phyloP scores from a whole-genome alignment of 1,140 invertebrate genomes.

The Oryzaephilus surinamensis region DNA sequence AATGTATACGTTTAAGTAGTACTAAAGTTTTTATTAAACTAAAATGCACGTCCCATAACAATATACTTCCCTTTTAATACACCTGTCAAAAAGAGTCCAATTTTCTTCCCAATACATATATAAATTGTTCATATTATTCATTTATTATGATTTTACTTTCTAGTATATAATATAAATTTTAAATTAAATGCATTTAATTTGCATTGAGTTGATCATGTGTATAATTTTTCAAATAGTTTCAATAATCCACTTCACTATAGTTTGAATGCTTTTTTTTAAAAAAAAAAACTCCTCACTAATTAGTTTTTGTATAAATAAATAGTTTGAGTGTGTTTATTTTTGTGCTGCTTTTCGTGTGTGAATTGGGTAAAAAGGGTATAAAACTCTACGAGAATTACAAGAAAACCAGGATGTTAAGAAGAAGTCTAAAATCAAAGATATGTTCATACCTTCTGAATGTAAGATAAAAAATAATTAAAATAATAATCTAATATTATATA shows the following conservation, averaged over 20 bases:
- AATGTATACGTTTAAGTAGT: no score
- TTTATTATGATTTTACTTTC: background rate
- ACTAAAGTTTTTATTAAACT: no score
- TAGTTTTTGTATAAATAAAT: conserved; percentile 16
- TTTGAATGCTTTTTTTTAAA: conserved; percentile 1
- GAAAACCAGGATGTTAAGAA: conserved; percentile 44
- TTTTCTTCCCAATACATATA: no score
- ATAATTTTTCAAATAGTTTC: background rate
- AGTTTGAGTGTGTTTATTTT: conserved; percentile 36
- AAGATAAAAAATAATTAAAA: no score
- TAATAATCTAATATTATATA: no score
- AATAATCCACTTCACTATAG: background rate
- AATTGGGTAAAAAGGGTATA: conserved; percentile 52
- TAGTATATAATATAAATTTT: background rate
- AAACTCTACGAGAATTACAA: conserved; percentile 49
- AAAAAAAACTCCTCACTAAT: conserved; percentile 5
- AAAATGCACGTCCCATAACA: no score
- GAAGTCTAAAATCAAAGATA: conserved; percentile 66
- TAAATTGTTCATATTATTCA: background rate
- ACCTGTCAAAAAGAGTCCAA: no score
- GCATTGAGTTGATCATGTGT: background rate
- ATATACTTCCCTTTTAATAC: no score
- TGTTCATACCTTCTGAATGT: conserved; percentile 57
- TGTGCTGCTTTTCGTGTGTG: conserved; percentile 45
- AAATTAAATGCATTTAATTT: background rate